Percentiles rank a stretch among this genome's conserved stretches.
phyloP scores from a whole-genome alignment of 1,140 invertebrate genomes.

The Euura saliciscinereae region DNA sequence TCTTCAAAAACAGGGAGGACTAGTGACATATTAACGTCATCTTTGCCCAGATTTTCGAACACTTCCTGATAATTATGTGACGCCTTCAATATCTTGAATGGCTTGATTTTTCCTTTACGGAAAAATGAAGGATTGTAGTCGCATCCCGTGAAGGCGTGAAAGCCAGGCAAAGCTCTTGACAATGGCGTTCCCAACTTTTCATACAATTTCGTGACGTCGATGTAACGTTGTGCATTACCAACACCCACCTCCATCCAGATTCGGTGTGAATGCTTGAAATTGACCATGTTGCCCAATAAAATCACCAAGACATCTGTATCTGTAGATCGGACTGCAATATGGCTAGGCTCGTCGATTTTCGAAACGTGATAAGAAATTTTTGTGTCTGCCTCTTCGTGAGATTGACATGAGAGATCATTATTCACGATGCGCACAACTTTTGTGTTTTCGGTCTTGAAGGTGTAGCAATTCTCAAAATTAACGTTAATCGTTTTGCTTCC shows the following conservation, averaged over 20 bases:
- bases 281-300: conserved; percentile 34
- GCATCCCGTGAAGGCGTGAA: no score
- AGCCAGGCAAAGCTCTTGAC: no score
- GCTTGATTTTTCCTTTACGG: no score
- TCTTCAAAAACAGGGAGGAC: no score
- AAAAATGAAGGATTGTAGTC: no score
- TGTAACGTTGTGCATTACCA: background rate
- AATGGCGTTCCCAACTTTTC: background rate
- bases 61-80: no score
- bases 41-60: no score
- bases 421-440: conserved; percentile 24
- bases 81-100: no score
- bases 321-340: conserved; percentile 28
- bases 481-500: conserved; percentile 26
- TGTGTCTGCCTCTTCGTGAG: conserved; percentile 44
- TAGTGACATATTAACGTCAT: no score
- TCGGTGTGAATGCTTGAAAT: conserved; percentile 14
- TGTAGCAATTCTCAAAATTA: conserved; percentile 25
- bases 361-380: conserved; percentile 41
- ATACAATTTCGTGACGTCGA: background rate
- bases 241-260: background rate
- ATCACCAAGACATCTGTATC: conserved; percentile 38
- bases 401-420: conserved; percentile 13
- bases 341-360: conserved; percentile 27
- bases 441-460: conserved; percentile 18